Evolutionary conservation across 2,797 vertebrate genomes (phyloP).

Genomic region (Borostomias antarcticus): DNA sequence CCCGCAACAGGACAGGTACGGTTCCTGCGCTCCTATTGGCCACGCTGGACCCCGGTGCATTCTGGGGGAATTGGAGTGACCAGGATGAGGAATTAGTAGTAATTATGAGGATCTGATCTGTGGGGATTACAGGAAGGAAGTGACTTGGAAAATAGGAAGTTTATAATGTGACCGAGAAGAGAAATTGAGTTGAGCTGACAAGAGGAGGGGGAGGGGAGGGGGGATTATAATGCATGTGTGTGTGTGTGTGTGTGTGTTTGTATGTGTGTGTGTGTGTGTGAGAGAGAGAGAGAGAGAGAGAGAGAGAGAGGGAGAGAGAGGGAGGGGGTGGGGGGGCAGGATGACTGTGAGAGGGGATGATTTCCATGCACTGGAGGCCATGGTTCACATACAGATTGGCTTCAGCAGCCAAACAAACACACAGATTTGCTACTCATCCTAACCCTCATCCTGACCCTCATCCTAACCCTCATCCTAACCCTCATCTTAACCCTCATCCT

Average conservation of each 20-base stretch:
- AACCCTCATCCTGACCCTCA: too few species aligned
- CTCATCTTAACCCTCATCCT: too few species aligned
- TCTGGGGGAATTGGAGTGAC: constrained; percentile 46
- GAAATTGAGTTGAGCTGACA: neutral
- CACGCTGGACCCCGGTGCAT: constrained; percentile 22
- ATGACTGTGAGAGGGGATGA: neutral
- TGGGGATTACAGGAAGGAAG: constrained; percentile 63
- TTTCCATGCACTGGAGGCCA: too few species aligned
- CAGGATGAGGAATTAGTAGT: constrained; percentile 27
- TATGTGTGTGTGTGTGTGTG: too few species aligned
- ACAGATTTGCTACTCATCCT: too few species aligned
- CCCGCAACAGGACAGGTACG: constrained; percentile 70
- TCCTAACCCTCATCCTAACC: too few species aligned
- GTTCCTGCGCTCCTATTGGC: constrained; percentile 50
- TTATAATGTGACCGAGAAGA: constrained; percentile 8
- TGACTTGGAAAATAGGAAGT: constrained; percentile 52
- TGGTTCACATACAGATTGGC: too few species aligned
- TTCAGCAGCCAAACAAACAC: too few species aligned
- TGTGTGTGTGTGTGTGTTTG: too few species aligned
- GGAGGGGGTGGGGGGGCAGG: neutral
- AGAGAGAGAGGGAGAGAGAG: neutral
- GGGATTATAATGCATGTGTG: too few species aligned
- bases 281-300: neutral
- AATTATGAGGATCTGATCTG: constrained; percentile 57
- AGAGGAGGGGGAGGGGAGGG: constrained; percentile 6